phyloP scores from a whole-genome alignment of 1,140 invertebrate genomes.

The Conus ventricosus region DNA sequence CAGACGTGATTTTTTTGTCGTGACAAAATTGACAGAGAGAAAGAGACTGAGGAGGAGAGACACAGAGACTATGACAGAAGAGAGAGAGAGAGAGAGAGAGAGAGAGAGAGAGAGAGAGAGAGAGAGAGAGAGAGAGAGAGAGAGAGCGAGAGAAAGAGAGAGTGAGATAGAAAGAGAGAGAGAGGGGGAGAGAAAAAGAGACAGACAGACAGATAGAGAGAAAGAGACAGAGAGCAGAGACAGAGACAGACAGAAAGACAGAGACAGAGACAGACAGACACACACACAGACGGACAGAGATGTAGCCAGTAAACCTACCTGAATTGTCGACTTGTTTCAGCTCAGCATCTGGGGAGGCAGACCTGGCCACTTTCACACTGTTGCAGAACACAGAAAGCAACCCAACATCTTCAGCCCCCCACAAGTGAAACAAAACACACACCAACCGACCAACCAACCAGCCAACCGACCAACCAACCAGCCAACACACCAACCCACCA shows the following conservation, averaged over 20 bases:
- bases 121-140: neutral
- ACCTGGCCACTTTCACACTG: constrained; percentile 68
- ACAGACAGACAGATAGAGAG: neutral
- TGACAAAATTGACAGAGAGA: no score
- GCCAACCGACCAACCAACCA: no score
- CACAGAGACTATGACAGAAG: no score
- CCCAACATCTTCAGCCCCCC: no score
- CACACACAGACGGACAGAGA: constrained; percentile 4
- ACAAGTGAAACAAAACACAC: no score
- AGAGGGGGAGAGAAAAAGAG: neutral
- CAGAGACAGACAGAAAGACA: neutral
- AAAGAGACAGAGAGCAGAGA: neutral
- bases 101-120: neutral
- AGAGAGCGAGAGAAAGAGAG: neutral
- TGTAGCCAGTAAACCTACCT: constrained; percentile 33
- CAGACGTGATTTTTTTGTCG: no score
- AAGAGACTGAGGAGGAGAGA: no score
- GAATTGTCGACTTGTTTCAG: constrained; percentile 65
- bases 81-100: no score
- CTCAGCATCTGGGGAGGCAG: constrained; percentile 68
- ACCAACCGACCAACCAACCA: no score
- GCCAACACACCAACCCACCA: no score
- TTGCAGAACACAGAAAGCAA: neutral
- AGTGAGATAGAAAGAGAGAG: neutral
- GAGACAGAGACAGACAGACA: neutral